Conservation (phyloP, 2,113 vertebrate species). For the Grammomys dolichurus region DNA sequence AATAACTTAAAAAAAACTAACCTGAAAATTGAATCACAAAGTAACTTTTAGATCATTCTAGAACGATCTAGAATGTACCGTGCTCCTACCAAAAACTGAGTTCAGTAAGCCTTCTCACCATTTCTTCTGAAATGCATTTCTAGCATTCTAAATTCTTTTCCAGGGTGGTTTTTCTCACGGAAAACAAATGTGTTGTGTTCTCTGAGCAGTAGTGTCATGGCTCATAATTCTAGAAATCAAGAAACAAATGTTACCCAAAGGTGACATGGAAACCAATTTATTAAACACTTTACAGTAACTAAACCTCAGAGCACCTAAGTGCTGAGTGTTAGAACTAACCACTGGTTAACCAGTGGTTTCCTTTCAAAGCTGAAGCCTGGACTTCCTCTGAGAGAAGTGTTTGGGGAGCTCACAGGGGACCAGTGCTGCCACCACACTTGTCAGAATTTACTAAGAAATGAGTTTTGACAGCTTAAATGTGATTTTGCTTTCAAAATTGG, state of each 20-base stretch:
- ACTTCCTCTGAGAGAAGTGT: not conserved
- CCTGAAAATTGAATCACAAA: slow-evolving; percentile 39
- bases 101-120: not conserved
- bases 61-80: slow-evolving; percentile 30
- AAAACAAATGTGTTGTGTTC: slow-evolving; percentile 50
- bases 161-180: slow-evolving; percentile 45
- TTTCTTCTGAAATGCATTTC: slow-evolving; percentile 59
- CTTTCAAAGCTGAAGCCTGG: slow-evolving; percentile 62
- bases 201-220: slow-evolving; percentile 61
- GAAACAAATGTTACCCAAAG: slow-evolving; percentile 60
- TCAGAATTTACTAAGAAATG: slow-evolving; percentile 65
- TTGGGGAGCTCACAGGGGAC: slow-evolving; percentile 15
- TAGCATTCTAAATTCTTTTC: slow-evolving; percentile 49
- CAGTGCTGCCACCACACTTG: not conserved
- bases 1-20: slow-evolving; percentile 57
- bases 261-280: slow-evolving; percentile 69
- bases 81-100: not conserved
- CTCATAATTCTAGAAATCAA: slow-evolving; percentile 29
- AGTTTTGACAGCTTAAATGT: slow-evolving; percentile 61
- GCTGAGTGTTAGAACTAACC: slow-evolving; percentile 57
- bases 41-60: slow-evolving; percentile 50
- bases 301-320: slow-evolving; percentile 45
- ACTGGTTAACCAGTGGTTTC: too few relatives aligned
- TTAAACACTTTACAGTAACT: slow-evolving; percentile 72
- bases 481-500: slow-evolving; percentile 72